A percentile compares a stretch with the other conserved stretches of the same genome.
Evolutionary conservation across 2,113 vertebrate genomes (phyloP).

Genomic region (Oryzias melastigma): DNA sequence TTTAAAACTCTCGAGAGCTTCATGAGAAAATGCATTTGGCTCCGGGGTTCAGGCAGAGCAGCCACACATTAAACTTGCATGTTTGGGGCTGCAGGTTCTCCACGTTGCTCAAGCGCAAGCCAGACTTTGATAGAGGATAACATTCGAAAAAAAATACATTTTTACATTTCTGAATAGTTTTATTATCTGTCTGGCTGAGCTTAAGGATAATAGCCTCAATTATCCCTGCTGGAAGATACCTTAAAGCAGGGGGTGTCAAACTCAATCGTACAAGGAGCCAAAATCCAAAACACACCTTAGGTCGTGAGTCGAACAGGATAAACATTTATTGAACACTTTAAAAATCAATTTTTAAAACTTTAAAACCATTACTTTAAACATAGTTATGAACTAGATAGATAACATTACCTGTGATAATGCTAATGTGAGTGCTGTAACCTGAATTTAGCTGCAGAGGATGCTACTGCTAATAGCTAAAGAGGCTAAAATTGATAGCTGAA

Average conservation of each 20-base stretch:
- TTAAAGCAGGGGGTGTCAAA: not conserved
- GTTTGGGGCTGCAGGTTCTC: conserved; percentile 37
- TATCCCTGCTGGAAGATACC: conserved; percentile 8
- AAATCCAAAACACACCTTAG: too few relatives aligned
- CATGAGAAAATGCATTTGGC: conserved; percentile 22
- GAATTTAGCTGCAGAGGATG: too few relatives aligned
- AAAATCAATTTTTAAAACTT: too few relatives aligned
- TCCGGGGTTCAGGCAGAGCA: conserved; percentile 29
- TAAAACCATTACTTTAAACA: too few relatives aligned
- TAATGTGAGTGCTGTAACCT: too few relatives aligned
- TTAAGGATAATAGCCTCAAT: conserved; percentile 31
- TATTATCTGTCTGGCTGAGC: not conserved
- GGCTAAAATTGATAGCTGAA: too few relatives aligned
- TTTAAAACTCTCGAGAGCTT: conserved; percentile 9
- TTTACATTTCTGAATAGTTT: not conserved
- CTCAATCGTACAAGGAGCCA: too few relatives aligned
- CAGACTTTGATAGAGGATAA: conserved; percentile 16
- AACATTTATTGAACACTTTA: too few relatives aligned
- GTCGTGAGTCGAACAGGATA: too few relatives aligned
- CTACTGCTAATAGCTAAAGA: too few relatives aligned
- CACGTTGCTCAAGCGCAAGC: conserved; percentile 17
- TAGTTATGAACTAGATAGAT: too few relatives aligned
- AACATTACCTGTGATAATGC: too few relatives aligned
- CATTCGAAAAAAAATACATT: conserved; percentile 9
- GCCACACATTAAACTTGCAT: conserved; percentile 57